Conservation (phyloP, 2,113 vertebrate genomes). For the Pedetes capensis region DNA sequence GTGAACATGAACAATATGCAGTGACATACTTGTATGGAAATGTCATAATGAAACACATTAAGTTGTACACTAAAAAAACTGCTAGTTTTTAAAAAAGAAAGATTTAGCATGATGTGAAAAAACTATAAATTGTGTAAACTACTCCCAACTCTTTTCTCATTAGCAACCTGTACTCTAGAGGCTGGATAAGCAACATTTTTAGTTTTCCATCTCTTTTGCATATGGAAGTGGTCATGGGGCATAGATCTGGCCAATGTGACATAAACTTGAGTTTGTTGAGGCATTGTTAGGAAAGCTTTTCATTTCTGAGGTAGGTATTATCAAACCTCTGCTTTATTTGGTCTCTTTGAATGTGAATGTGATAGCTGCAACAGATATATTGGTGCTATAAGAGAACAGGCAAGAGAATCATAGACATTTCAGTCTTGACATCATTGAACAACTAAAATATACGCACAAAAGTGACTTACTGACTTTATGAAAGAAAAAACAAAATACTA, state of each 20-base stretch:
- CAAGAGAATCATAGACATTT: neutral
- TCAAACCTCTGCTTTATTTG: neutral
- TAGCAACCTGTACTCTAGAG: too few species aligned
- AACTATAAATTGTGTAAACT: neutral
- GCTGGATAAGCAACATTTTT: neutral
- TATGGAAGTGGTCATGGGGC: neutral
- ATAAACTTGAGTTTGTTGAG: neutral
- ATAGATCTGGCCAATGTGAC: neutral
- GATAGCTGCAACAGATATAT: neutral
- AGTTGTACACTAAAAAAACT: too few species aligned
- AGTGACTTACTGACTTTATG: neutral
- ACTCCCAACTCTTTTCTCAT: neutral
- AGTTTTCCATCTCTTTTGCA: neutral
- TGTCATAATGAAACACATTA: too few species aligned
- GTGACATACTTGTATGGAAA: too few species aligned
- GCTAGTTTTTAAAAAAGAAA: too few species aligned
- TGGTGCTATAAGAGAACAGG: neutral
- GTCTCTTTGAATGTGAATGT: neutral
- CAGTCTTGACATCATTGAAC: neutral
- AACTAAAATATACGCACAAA: neutral
- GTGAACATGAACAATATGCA: too few species aligned
- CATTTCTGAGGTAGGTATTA: neutral
- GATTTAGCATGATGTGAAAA: neutral
- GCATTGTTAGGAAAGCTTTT: neutral
- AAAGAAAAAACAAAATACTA: constrained; percentile 11